Conservation (phyloP, 1,140 invertebrate genomes). For the Gryllus bimaculatus region DNA sequence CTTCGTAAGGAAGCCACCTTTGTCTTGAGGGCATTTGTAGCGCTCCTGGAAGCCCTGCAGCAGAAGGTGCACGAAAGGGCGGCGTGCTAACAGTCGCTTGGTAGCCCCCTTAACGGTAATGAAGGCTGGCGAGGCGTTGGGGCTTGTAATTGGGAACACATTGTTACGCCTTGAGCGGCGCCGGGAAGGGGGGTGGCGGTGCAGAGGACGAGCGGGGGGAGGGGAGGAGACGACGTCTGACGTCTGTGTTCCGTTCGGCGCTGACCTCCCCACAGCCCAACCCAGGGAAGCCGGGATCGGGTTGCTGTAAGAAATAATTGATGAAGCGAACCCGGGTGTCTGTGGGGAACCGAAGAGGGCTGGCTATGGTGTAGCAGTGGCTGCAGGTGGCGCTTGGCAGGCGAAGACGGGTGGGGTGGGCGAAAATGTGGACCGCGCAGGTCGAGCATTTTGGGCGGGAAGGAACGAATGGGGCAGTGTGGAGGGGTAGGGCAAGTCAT, state of each 20-base stretch:
- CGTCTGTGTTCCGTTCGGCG: too few species aligned
- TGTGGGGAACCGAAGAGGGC: not conserved
- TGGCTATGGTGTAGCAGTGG: too few species aligned
- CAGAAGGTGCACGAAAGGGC: not conserved
- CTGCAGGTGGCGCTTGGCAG: too few species aligned
- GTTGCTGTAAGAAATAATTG: not conserved
- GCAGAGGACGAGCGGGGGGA: not conserved
- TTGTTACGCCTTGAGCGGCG: not conserved
- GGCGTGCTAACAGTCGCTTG: not conserved
- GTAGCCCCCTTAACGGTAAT: not conserved
- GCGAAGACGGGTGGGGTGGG: too few species aligned
- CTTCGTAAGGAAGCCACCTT: not conserved
- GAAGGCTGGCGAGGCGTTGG: not conserved
- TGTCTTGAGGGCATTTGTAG: not conserved
- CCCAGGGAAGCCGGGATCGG: not conserved
- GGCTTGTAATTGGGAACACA: constrained; percentile 1
- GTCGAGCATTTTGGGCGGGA: too few species aligned
- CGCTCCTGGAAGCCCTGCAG: not conserved
- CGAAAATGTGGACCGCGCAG: too few species aligned
- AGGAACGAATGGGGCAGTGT: too few species aligned
- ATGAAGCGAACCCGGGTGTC: not conserved
- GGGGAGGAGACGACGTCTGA: not conserved
- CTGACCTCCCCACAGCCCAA: too few species aligned
- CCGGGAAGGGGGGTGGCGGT: not conserved
- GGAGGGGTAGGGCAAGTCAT: too few species aligned